Evolutionary conservation across 2,113 vertebrate genomes (phyloP).

Genomic region (Poicephalus meyeri): DNA sequence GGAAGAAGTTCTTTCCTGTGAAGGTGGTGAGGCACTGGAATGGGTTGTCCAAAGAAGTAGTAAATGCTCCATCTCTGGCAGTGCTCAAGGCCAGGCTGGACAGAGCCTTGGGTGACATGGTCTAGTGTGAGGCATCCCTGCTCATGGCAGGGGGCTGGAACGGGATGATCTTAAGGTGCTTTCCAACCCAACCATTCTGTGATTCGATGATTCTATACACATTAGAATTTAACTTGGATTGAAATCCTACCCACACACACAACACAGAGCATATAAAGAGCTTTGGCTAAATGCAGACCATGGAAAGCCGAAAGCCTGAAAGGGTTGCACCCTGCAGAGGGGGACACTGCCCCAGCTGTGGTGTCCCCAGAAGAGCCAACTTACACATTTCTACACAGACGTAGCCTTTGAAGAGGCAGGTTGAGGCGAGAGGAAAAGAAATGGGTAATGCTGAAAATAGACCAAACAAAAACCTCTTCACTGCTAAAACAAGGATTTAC

Average conservation of each 20-base stretch:
- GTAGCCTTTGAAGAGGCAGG: background rate
- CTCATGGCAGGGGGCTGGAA: background rate
- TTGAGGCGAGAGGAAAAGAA: background rate
- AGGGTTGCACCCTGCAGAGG: background rate
- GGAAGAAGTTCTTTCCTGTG: background rate
- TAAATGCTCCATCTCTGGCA: background rate
- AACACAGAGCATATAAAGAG: background rate
- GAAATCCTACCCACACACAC: background rate
- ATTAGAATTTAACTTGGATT: background rate
- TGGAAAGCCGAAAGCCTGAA: background rate
- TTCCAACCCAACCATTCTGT: background rate
- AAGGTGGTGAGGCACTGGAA: background rate
- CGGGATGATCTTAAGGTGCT: background rate
- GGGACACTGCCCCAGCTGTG: fast-evolving
- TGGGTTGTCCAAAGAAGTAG: background rate
- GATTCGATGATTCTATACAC: background rate
- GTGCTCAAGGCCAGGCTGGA: background rate
- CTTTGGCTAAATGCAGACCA: background rate
- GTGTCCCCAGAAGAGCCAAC: background rate
- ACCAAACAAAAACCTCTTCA: background rate
- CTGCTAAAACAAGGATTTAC: background rate
- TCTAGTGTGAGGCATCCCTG: background rate
- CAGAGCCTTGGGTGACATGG: background rate
- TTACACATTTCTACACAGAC: background rate
- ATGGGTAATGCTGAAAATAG: fast-evolving